Conservation (phyloP, 2,113 vertebrate species). For the Tyrannus savana region DNA sequence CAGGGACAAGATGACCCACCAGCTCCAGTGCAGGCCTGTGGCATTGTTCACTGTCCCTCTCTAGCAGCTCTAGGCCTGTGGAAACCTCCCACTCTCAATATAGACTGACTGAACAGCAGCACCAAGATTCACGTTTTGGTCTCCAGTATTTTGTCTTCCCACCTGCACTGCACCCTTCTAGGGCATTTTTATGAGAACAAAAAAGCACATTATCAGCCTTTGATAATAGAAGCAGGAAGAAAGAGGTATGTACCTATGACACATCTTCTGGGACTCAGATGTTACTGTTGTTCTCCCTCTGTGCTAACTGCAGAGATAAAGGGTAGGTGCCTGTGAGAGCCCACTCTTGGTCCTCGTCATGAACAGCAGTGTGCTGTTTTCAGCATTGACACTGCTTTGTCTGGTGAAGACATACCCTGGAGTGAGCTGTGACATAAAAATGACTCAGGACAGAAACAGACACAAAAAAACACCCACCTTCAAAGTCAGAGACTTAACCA, state of each 20-base stretch:
- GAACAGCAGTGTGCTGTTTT: not conserved
- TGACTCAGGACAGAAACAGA: constrained; percentile 31
- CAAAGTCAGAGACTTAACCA: not conserved
- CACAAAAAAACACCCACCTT: not conserved
- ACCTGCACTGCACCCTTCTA: not conserved
- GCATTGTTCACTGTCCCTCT: not conserved
- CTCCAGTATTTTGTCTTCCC: not conserved
- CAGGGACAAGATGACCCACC: not conserved
- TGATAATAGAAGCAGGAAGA: not conserved
- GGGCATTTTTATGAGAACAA: not conserved
- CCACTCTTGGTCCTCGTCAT: not conserved
- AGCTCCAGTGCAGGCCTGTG: not conserved
- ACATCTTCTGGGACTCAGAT: not conserved
- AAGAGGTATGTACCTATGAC: not conserved
- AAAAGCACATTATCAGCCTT: not conserved
- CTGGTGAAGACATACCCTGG: not conserved
- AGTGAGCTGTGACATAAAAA: not conserved
- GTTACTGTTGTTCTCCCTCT: not conserved
- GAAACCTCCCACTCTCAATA: not conserved
- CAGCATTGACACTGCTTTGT: not conserved
- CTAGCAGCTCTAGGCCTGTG: not conserved
- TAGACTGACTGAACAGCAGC: not conserved
- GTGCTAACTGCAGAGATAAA: not conserved
- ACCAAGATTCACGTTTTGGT: not conserved
- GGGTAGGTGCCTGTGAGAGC: not conserved